Evolutionary conservation across 2,888 invertebrate species (phyloP).

Genomic region (Timema podura): DNA sequence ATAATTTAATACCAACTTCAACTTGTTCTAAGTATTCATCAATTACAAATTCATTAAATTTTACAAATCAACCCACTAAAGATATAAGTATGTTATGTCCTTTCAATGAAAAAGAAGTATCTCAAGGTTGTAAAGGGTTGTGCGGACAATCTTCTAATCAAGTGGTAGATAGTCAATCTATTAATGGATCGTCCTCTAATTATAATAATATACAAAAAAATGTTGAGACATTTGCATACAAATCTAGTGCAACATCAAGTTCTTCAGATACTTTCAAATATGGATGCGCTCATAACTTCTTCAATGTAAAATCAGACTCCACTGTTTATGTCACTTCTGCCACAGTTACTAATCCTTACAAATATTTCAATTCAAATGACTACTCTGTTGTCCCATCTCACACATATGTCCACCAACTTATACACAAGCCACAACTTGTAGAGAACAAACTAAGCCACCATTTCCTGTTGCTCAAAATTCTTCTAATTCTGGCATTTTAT

Average conservation of each 20-base stretch:
- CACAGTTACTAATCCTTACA: background rate
- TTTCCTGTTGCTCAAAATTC: conserved; percentile 42
- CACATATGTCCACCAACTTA: background rate
- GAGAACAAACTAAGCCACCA: conserved; percentile 14
- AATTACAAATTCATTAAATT: too few species aligned
- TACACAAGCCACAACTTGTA: conserved; percentile 12
- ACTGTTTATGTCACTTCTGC: background rate
- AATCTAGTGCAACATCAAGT: background rate
- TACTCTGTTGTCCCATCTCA: conserved; percentile 9
- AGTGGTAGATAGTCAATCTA: too few species aligned
- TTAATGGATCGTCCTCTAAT: too few species aligned
- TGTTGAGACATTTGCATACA: background rate
- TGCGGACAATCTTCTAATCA: too few species aligned
- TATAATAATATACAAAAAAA: background rate
- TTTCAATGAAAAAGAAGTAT: too few species aligned
- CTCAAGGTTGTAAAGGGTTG: too few species aligned
- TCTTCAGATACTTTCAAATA: background rate
- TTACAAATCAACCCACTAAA: too few species aligned
- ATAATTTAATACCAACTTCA: too few species aligned
- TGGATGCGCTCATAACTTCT: background rate
- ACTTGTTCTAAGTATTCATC: too few species aligned
- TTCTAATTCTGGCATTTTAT: conserved; percentile 44
- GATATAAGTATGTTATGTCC: too few species aligned
- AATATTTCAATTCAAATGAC: conserved; percentile 9
- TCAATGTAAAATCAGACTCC: background rate